Evolutionary conservation across 2,113 vertebrate species (phyloP).

Genomic region (Tricholaema leucomelas): DNA sequence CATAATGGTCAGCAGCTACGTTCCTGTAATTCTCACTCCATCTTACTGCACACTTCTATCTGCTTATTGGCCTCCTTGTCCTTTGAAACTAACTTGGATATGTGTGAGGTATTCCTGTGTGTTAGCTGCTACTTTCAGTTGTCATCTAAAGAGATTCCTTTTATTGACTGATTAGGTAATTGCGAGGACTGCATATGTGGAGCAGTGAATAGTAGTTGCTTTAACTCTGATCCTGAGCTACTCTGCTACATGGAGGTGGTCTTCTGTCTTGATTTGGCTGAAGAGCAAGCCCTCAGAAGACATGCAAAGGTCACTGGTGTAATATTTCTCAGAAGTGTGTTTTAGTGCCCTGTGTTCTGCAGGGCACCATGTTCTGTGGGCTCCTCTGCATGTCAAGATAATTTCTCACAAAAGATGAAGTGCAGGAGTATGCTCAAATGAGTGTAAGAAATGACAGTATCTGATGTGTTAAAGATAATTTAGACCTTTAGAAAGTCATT

Average conservation of each 20-base stretch:
- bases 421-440: background rate
- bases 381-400: background rate
- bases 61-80: background rate
- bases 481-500: background rate
- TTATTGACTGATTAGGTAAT: background rate
- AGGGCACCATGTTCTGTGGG: background rate
- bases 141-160: background rate
- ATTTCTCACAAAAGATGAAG: background rate
- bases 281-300: background rate
- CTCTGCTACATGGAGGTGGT: background rate
- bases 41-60: background rate
- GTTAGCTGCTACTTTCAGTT: background rate
- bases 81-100: background rate
- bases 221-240: background rate
- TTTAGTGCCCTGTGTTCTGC: background rate
- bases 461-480: background rate
- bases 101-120: background rate
- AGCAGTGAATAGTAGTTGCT: background rate
- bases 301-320: background rate
- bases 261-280: background rate
- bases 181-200: background rate
- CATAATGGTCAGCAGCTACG: background rate
- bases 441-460: background rate
- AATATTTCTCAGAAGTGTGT: background rate
- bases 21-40: background rate